These are phyloP conservation scores for Cataglyphis hispanica DNA, from an alignment of 1,140 invertebrate species.

Conservation along the genomic window DNA sequence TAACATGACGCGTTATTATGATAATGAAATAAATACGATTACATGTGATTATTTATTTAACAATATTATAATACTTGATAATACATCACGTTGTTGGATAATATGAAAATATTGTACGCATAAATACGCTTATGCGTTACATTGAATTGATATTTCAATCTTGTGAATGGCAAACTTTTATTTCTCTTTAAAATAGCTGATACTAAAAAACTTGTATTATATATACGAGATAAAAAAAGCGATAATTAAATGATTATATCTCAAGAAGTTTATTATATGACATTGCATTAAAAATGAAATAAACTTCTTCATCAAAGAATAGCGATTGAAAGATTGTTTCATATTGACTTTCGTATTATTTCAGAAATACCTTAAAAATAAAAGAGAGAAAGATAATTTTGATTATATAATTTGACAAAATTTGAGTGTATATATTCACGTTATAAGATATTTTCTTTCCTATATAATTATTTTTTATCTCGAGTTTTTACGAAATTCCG, in stretches of 20 bases:
- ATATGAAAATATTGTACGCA: conserved; percentile 29
- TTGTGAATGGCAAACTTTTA: neutral
- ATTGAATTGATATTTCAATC: conserved; percentile 39
- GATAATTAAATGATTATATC: neutral
- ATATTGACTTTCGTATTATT: neutral
- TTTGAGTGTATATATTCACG: neutral
- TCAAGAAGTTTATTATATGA: conserved; percentile 7
- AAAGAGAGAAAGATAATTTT: neutral
- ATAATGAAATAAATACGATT: conserved; percentile 51
- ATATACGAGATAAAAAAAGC: neutral
- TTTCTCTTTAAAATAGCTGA: conserved; percentile 7
- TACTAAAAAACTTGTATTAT: neutral
- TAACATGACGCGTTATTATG: conserved; percentile 41
- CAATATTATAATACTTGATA: conserved; percentile 40
- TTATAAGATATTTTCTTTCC: neutral
- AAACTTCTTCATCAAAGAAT: neutral
- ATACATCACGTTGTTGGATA: conserved; percentile 34
- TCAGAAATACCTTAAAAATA: neutral
- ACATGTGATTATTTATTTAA: conserved; percentile 55
- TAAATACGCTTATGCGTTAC: neutral
- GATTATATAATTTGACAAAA: neutral
- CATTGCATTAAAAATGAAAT: conserved; percentile 15
- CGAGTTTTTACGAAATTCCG: neutral
- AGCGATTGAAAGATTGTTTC: neutral
- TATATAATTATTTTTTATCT: neutral